phyloP scores from a whole-genome alignment of 1,140 invertebrate genomes.

The Anastrepha obliqua region DNA sequence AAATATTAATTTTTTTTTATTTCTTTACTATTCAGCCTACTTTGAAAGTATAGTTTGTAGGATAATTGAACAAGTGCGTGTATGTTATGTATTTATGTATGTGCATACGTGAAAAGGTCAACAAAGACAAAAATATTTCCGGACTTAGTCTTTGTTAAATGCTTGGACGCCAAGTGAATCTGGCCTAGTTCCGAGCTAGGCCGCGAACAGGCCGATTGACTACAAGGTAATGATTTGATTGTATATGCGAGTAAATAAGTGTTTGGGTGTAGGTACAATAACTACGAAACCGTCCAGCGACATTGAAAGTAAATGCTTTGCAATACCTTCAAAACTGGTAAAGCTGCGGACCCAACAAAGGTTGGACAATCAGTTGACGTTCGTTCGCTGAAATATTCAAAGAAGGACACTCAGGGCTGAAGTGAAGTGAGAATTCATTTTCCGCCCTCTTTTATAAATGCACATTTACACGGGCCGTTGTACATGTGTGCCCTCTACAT shows the following conservation, averaged over 20 bases:
- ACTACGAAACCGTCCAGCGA: not conserved
- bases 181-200: no score
- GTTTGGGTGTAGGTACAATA: not conserved
- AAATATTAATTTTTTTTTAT: no score
- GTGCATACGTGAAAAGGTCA: not conserved
- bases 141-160: no score
- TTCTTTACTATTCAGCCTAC: no score
- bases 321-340: not conserved
- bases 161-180: no score
- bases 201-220: no score
- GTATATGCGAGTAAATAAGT: not conserved
- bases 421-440: constrained; percentile 60
- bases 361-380: constrained; percentile 54
- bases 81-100: not conserved
- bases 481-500: not conserved
- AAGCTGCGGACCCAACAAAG: not conserved
- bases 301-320: not conserved
- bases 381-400: constrained; percentile 69
- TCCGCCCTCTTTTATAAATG: not conserved
- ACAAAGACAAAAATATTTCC: no score
- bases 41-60: no score
- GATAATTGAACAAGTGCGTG: not conserved
- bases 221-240: no score
- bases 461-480: not conserved
- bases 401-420: constrained; percentile 70